Evolutionary conservation across 2,888 invertebrate genomes (phyloP).

Genomic region (Pheosia gnoma): DNA sequence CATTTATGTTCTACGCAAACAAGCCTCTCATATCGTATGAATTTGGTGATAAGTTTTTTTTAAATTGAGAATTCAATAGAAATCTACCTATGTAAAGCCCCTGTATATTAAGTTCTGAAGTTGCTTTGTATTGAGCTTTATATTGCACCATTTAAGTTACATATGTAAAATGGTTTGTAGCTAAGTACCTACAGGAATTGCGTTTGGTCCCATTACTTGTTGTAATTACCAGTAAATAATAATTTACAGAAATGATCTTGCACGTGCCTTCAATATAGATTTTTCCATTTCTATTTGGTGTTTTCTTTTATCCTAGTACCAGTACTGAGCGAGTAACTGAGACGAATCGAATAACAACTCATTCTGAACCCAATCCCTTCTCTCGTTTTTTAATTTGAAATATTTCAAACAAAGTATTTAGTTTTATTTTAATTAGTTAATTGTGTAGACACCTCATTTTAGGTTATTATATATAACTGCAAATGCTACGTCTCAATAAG

Average conservation of each 20-base stretch:
- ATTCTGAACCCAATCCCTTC: not conserved
- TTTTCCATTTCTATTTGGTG: not conserved
- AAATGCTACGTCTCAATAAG: not conserved
- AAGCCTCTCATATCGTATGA: too few relatives aligned
- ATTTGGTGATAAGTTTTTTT: too few relatives aligned
- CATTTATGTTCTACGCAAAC: too few relatives aligned
- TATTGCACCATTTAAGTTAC: too few relatives aligned
- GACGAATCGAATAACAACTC: slow-evolving; percentile 18
- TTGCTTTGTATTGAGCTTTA: too few relatives aligned
- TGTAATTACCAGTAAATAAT: too few relatives aligned
- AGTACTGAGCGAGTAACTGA: slow-evolving; percentile 15
- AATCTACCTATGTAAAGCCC: too few relatives aligned
- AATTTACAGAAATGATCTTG: not conserved
- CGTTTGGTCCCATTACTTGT: not conserved
- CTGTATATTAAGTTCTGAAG: too few relatives aligned
- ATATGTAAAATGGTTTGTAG: not conserved
- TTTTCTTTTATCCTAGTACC: not conserved
- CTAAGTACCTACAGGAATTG: not conserved
- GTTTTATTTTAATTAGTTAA: not conserved
- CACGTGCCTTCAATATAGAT: slow-evolving; percentile 1
- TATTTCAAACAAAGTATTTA: not conserved
- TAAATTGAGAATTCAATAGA: too few relatives aligned
- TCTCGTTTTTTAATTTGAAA: not conserved
- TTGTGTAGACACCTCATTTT: not conserved
- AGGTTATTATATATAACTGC: not conserved